Evolutionary conservation across 2,113 vertebrate species (phyloP), one percentile per base, ranked within the genome.

Genomic region (Hystrix brachyura): DNA sequence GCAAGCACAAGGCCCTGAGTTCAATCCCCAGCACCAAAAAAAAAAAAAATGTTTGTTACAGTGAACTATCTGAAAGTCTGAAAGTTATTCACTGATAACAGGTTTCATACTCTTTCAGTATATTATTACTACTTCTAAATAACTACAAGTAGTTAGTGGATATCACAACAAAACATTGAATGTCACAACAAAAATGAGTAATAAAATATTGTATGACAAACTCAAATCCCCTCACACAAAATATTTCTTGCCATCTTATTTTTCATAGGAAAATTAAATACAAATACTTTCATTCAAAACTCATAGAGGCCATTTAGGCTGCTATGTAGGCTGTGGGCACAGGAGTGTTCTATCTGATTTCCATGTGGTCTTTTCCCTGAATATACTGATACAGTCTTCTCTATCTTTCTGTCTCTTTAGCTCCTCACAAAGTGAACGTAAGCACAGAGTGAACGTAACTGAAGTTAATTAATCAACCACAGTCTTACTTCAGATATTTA

Each of bases 211-310:
- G 17, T 17, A 92, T 69, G 29, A 19, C 6, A 76, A 76, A 76
- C 25, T 64, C 62, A 90, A 90, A 18, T 34, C 4, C 21, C 17
- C 12, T 4, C 5, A 1, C 19, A 81, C 43, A 17, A 89, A 64
- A 17, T 62, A 67, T 82, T 62, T 38, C 57, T 65, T 51, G 11
- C 21, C 48, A 60, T 65, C 60, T 86, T 32, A 86, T 80, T 80
- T 90, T 90, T 83, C 57, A 57, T 4, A 10, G 79, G 19, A 55
- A 91, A 69, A 78, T 48, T 72, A 79, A 48, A 83, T 83, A 76
- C 19, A 93, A 87, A 74, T 51, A 53, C 29, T 81, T 96, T 71
- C 72, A 83, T 90, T 79, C 13, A 46, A 71, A 93, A 64, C 6
- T 53, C 13, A 46, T 48, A 25, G 62, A 85, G 18, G 32, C 7